These are phyloP conservation scores for Sericinus montela DNA, from an alignment of 2,888 invertebrate genomes.

Conservation along the genomic window DNA sequence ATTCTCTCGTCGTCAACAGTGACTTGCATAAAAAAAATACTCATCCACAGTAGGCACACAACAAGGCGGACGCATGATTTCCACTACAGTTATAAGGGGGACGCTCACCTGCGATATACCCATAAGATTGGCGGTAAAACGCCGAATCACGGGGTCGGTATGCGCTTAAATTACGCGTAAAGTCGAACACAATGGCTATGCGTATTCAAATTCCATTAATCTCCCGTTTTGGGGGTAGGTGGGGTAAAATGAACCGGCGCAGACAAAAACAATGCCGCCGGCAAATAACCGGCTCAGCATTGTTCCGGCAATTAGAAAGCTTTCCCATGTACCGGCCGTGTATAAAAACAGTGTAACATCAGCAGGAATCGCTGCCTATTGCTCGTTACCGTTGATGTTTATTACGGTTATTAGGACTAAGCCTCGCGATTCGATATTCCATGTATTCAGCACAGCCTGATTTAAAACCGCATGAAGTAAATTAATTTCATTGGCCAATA, in stretches of 20 bases:
- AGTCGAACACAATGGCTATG: constrained; percentile 77
- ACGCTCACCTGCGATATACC: constrained; percentile 56
- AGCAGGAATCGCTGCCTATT: constrained; percentile 78
- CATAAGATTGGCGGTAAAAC: constrained; percentile 62
- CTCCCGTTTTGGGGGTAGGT: constrained; percentile 69
- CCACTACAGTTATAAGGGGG: constrained; percentile 46
- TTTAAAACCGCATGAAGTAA: constrained; percentile 22
- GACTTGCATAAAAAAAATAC: constrained; percentile 36
- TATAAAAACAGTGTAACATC: constrained; percentile 79
- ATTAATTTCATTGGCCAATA: constrained; percentile 1
- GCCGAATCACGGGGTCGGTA: constrained; percentile 71
- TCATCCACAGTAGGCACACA: constrained; percentile 27
- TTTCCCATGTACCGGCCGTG: constrained; percentile 78
- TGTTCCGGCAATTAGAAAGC: constrained; percentile 80
- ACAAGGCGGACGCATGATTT: constrained; percentile 45
- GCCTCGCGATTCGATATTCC: constrained; percentile 65
- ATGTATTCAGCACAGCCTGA: constrained; percentile 59
- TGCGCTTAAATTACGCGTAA: constrained; percentile 77
- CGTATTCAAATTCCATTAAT: constrained; percentile 80
- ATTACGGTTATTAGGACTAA: constrained; percentile 77
- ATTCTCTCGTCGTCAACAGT: constrained; percentile 37
- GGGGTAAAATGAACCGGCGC: constrained; percentile 75
- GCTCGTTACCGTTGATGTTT: constrained; percentile 78
- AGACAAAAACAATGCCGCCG: constrained; percentile 79
- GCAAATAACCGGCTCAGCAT: constrained; percentile 79